phyloP scores from a whole-genome alignment of 2,888 invertebrate species.

The Philopedon plagiatum region DNA sequence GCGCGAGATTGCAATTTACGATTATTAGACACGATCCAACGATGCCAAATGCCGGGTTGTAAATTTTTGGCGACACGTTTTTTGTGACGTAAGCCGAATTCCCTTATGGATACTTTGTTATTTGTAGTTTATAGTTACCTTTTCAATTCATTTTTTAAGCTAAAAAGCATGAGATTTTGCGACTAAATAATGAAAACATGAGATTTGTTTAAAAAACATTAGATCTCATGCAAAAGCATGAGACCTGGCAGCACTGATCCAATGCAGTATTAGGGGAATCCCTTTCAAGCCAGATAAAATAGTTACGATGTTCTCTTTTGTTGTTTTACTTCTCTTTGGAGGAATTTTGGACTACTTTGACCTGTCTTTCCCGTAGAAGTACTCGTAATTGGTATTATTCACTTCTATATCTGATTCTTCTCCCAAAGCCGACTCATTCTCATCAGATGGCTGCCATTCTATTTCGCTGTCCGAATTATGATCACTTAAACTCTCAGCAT shows the following conservation, averaged over 20 bases:
- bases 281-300: too few species aligned
- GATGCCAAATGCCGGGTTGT: slow-evolving; percentile 1
- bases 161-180: slow-evolving; percentile 11
- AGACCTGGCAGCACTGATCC: slow-evolving; percentile 4
- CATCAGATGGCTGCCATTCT: too few species aligned
- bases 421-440: too few species aligned
- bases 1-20: slow-evolving; percentile 13
- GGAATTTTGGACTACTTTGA: too few species aligned
- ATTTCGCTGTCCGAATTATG: too few species aligned
- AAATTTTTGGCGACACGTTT: background rate
- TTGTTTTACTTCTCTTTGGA: too few species aligned
- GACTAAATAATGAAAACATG: slow-evolving; percentile 7
- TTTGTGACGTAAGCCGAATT: background rate
- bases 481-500: too few species aligned
- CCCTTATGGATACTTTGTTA: background rate
- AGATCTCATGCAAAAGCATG: slow-evolving; percentile 11
- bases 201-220: background rate
- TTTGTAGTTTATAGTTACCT: background rate
- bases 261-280: too few species aligned
- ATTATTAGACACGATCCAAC: background rate
- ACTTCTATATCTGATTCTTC: too few species aligned
- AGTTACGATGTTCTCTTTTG: too few species aligned
- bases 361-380: too few species aligned
- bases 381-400: too few species aligned
- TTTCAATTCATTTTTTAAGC: background rate